Base-by-base conservation (phyloP, 1,140 invertebrate species). In the Aphis gossypii region DNA sequence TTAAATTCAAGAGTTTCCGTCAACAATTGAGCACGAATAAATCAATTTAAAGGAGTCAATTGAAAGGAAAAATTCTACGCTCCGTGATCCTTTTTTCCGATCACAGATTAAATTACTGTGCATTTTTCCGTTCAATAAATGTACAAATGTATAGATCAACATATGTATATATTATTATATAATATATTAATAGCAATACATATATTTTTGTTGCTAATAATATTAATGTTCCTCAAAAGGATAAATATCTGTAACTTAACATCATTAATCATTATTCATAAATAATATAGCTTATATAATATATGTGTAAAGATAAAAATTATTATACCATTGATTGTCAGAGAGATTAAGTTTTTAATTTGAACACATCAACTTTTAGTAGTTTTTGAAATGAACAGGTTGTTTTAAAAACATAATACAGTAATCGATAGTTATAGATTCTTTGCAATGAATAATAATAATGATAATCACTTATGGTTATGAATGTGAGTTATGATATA, bases 21-120 rank as follows among this genome's bases (percentile, higher is more conserved):
- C 41, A 86, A 86, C 84, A 86, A 86, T 46, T 30, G 25, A 14
- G 30, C 84, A 44, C 44, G 84, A 46, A 86, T 46, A 86, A 86
- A 86, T 86, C 84, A 46, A 86, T 86, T 86, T 44, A 86, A 86
- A 48, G n/a, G 23, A 86, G 44, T 86, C 83, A 23, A 86, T 86
- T 44, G 83, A 86, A 86, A 23, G 41, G 38, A 86, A 86, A 68
- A 76, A 76, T n/a, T 76, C 60, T 76, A 7, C 44, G 14, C 23
- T 11, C 44, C 38, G 9, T 41, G 30, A n/a, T 76, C 30, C 30
- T 76, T 76, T 76, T 76, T 76, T 76, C 60, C n/a, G 30, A 76
- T n/a, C 60, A 18, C 60, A 76, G 14, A 35, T 76, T 30, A 18
- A 76, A 76, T 76, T n/a, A 76, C n/a, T n/a, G 60, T 18, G 5